Percentiles rank a stretch among this genome's conserved stretches.
phyloP scores from a whole-genome alignment of 2,797 vertebrate genomes.

The Falco biarmicus region DNA sequence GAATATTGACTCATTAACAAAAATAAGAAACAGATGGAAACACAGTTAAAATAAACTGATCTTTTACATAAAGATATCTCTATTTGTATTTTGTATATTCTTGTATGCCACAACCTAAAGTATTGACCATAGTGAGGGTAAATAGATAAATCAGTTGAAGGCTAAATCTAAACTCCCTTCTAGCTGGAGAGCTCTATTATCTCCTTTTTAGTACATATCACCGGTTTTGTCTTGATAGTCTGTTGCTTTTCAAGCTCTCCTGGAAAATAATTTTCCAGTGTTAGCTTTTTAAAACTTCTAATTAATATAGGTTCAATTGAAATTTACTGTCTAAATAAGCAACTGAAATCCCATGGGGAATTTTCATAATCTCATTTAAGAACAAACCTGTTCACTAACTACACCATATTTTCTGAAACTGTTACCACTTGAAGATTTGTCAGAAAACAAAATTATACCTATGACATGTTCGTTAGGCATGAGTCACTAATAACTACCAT shows the following conservation, averaged over 20 bases:
- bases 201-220: background rate
- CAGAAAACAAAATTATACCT: background rate
- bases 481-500: background rate
- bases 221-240: background rate
- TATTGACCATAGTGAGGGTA: background rate
- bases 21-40: constrained; percentile 31
- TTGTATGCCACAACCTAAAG: background rate
- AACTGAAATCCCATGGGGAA: background rate
- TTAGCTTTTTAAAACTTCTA: background rate
- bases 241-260: background rate
- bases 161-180: background rate
- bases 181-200: background rate
- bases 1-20: constrained; percentile 40
- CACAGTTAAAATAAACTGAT: constrained; percentile 15
- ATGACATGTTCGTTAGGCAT: constrained; percentile 18
- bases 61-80: background rate
- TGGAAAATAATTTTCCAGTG: background rate
- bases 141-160: background rate
- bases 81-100: background rate
- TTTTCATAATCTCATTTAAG: background rate
- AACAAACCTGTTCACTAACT: constrained; percentile 3
- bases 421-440: background rate
- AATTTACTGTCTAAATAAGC: background rate
- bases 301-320: background rate
- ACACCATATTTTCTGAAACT: background rate